A percentile compares a stretch with the other conserved stretches of the same genome.
Conservation (phyloP, 2,888 invertebrate species). For the Napeogenes sylphis region DNA sequence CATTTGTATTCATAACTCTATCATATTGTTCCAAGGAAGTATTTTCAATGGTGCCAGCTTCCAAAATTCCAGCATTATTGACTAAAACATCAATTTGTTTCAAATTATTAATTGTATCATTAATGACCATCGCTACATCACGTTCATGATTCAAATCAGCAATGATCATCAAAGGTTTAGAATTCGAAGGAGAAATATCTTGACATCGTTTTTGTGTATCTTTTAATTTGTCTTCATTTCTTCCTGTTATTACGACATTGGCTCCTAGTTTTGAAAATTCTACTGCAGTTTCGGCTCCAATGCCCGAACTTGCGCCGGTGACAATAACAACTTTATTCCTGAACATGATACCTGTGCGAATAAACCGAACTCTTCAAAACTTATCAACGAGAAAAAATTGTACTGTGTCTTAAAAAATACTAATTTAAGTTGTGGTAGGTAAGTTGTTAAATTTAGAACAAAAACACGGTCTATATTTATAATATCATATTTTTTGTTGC, state of each 20-base stretch:
- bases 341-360: slow-evolving; percentile 58
- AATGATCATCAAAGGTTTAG: slow-evolving; percentile 75
- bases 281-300: slow-evolving; percentile 83
- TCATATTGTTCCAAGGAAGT: slow-evolving; percentile 91
- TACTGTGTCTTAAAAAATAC: too few relatives aligned
- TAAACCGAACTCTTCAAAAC: not conserved
- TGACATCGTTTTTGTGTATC: slow-evolving; percentile 79
- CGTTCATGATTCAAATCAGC: slow-evolving; percentile 83
- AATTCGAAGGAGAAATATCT: slow-evolving; percentile 50
- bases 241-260: slow-evolving; percentile 80
- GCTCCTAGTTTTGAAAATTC: slow-evolving; percentile 83
- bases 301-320: slow-evolving; percentile 86
- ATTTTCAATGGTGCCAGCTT: slow-evolving; percentile 87
- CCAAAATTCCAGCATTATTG: slow-evolving; percentile 93
- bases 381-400: not conserved
- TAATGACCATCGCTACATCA: slow-evolving; percentile 81
- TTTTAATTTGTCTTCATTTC: slow-evolving; percentile 83
- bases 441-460: too few relatives aligned
- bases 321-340: slow-evolving; percentile 79
- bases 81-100: slow-evolving; percentile 86
- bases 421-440: too few relatives aligned
- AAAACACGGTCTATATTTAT: too few relatives aligned
- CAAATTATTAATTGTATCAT: slow-evolving; percentile 81
- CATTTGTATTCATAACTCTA: slow-evolving; percentile 90
- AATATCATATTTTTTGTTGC: too few relatives aligned